phyloP scores from a whole-genome alignment of 1,140 invertebrate genomes.

The Magallana ariakensis region DNA sequence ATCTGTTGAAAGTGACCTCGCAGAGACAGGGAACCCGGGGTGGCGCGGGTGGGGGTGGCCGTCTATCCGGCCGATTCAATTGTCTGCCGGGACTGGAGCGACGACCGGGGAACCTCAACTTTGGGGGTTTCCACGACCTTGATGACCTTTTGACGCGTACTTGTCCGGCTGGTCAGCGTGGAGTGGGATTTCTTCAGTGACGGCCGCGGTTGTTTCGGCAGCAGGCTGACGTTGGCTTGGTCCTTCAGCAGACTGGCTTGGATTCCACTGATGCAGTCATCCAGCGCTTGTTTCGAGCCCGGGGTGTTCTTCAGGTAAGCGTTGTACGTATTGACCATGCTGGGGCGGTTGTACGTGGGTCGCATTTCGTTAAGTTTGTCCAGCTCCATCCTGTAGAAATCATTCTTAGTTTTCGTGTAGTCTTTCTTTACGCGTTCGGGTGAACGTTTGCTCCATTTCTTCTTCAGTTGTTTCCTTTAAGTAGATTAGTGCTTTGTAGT shows the following conservation, averaged over 20 bases:
- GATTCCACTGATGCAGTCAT: conserved; percentile 16
- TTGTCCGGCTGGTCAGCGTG: conserved; percentile 4
- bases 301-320: conserved; percentile 9
- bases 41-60: too few species aligned
- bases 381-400: conserved; percentile 3
- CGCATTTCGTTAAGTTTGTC: conserved; percentile 21
- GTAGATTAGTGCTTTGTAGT: too few species aligned
- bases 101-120: neutral
- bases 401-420: conserved; percentile 2
- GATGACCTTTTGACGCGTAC: conserved; percentile 19
- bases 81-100: neutral
- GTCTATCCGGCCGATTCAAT: conserved; percentile 15
- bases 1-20: too few species aligned
- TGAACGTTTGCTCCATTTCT: conserved; percentile 20
- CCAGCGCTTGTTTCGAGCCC: neutral
- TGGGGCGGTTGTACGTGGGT: neutral
- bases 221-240: neutral
- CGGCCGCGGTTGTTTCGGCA: neutral
- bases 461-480: neutral
- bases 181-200: conserved; percentile 6
- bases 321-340: neutral
- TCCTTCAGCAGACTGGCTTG: neutral
- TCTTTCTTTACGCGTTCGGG: neutral
- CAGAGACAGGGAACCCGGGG: too few species aligned
- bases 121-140: conserved; percentile 4